phyloP scores from a whole-genome alignment of 2,888 invertebrate species.

The Acleris emargana region DNA sequence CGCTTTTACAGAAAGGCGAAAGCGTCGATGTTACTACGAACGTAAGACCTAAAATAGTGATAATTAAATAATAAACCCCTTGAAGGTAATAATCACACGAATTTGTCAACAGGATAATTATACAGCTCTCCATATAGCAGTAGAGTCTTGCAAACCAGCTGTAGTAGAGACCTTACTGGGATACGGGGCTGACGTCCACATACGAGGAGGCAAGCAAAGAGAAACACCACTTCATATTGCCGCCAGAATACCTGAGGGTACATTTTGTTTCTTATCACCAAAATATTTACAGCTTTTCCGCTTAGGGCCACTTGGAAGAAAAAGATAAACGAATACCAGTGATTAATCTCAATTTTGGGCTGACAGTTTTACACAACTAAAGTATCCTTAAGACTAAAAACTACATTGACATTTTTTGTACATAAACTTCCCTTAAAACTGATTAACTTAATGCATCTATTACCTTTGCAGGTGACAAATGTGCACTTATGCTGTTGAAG shows the following conservation, averaged over 20 bases:
- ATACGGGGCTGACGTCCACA: conserved; percentile 98
- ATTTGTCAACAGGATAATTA: conserved; percentile 91
- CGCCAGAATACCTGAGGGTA: conserved; percentile 91
- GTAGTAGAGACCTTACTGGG: conserved; percentile 98
- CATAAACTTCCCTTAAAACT: too few species aligned
- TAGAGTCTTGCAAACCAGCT: conserved; percentile 95
- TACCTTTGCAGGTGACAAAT: conserved; percentile 77
- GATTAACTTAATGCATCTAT: not conserved
- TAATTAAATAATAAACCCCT: conserved; percentile 7
- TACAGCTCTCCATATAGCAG: conserved; percentile 98
- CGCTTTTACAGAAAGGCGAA: conserved; percentile 97
- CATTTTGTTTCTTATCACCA: conserved; percentile 16
- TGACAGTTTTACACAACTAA: too few species aligned
- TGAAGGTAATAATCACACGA: not conserved
- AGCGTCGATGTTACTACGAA: conserved; percentile 97
- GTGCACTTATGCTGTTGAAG: conserved; percentile 98
- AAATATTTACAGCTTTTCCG: not conserved
- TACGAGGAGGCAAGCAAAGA: conserved; percentile 93
- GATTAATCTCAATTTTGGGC: too few species aligned
- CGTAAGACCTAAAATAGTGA: conserved; percentile 81
- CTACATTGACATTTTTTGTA: too few species aligned
- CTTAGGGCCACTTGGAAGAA: too few species aligned
- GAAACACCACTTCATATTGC: conserved; percentile 99
- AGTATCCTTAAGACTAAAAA: too few species aligned
- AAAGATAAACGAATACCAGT: too few species aligned